These are phyloP conservation scores for Eupithecia insigniata DNA, from an alignment of 2,888 invertebrate genomes.

Conservation along the genomic window DNA sequence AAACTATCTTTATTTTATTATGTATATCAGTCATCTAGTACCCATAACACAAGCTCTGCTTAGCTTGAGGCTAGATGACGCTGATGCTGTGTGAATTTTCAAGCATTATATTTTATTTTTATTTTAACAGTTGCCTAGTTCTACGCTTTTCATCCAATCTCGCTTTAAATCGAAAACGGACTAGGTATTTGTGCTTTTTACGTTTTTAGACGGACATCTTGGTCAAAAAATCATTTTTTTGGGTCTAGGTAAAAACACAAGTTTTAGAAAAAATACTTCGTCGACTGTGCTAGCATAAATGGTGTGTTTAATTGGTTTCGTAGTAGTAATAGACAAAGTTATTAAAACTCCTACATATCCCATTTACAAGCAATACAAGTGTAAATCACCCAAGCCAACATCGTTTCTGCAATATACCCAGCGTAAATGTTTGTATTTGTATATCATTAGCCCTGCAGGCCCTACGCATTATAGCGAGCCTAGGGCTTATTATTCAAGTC, in stretches of 20 bases:
- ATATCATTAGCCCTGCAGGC: conserved; percentile 16
- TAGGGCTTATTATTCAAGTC: conserved; percentile 24
- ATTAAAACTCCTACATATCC: conserved; percentile 11
- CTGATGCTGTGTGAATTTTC: no score
- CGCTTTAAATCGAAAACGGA: neutral
- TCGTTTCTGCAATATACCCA: conserved; percentile 8
- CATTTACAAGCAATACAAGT: conserved; percentile 5
- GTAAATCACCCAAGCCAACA: conserved; percentile 8
- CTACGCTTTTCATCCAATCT: neutral
- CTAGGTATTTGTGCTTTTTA: no score
- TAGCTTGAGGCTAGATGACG: no score
- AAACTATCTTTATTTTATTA: no score
- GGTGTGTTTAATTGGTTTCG: neutral
- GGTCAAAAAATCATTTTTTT: no score
- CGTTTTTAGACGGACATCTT: no score
- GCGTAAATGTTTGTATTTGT: conserved; percentile 22
- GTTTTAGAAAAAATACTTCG: neutral
- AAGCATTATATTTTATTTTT: no score
- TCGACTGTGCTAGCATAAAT: neutral
- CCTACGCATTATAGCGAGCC: conserved; percentile 12
- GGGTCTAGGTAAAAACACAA: no score
- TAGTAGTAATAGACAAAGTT: neutral
- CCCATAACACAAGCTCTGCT: no score
- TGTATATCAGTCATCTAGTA: no score
- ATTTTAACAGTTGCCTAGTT: no score